Evolutionary conservation across 2,888 invertebrate genomes (phyloP).

Genomic region (Drosophila anomalata): DNA sequence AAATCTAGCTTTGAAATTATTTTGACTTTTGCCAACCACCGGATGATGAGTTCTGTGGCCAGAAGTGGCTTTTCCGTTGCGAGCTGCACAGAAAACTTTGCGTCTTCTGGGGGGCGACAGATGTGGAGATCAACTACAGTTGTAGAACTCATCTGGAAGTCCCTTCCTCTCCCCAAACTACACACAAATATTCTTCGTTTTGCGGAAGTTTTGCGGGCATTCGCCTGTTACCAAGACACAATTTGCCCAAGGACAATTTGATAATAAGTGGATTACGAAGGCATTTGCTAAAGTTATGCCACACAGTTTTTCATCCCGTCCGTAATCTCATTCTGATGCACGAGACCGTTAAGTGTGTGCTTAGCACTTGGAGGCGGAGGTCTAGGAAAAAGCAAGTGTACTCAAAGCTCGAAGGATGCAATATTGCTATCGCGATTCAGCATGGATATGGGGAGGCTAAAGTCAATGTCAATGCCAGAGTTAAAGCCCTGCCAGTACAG

Average conservation of each 20-base stretch:
- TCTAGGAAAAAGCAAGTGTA: conserved; percentile 9
- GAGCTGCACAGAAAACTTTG: conserved; percentile 21
- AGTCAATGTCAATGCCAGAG: conserved; percentile 37
- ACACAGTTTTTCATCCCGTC: not conserved
- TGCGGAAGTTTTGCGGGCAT: conserved; percentile 12
- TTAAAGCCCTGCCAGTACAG: conserved; percentile 10
- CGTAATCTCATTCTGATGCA: conserved; percentile 30
- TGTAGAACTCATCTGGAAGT: not conserved
- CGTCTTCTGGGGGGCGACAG: conserved; percentile 17
- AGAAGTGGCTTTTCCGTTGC: conserved; percentile 11
- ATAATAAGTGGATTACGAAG: conserved; percentile 31
- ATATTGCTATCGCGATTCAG: conserved; percentile 27
- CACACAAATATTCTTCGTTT: not conserved
- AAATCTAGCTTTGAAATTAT: not conserved
- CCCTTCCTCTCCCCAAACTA: conserved; percentile 1
- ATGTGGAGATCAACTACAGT: conserved; percentile 19
- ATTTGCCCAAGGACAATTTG: conserved; percentile 25
- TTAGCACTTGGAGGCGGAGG: conserved; percentile 38
- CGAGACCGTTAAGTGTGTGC: conserved; percentile 44
- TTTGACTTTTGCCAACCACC: not conserved
- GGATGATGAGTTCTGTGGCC: conserved; percentile 3
- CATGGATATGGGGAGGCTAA: conserved; percentile 14
- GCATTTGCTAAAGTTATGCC: conserved; percentile 29
- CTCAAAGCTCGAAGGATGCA: conserved; percentile 31
- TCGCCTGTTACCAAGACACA: conserved; percentile 13